phyloP scores from a whole-genome alignment of 2,888 invertebrate species.

The Tyria jacobaeae region DNA sequence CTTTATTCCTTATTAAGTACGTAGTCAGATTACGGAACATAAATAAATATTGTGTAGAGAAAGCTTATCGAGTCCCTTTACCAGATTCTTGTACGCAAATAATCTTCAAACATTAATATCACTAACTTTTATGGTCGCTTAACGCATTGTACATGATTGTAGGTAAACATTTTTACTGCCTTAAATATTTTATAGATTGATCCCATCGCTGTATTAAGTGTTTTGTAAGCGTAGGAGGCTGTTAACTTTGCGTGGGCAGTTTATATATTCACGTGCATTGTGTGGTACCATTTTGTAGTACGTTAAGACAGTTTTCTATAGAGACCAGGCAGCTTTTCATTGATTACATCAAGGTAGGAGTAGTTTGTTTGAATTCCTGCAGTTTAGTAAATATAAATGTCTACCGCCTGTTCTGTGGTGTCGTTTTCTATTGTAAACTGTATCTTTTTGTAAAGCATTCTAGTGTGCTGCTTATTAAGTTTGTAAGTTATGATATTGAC shows the following conservation, averaged over 20 bases:
- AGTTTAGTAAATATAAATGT: slow-evolving; percentile 41
- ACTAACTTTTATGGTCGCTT: slow-evolving; percentile 59
- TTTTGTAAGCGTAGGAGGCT: slow-evolving; percentile 72
- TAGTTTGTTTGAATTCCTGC: slow-evolving; percentile 55
- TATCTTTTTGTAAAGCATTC: slow-evolving; percentile 32
- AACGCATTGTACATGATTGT: slow-evolving; percentile 57
- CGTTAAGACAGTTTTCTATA: slow-evolving; percentile 65
- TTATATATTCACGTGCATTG: slow-evolving; percentile 77
- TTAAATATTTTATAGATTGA: slow-evolving; percentile 75
- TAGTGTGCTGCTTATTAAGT: slow-evolving; percentile 13
- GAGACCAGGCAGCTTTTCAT: slow-evolving; percentile 72
- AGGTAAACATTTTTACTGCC: slow-evolving; percentile 68
- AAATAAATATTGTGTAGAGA: slow-evolving; percentile 30
- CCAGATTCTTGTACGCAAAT: slow-evolving; percentile 42
- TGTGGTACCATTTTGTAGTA: slow-evolving; percentile 65
- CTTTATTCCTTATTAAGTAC: slow-evolving; percentile 4
- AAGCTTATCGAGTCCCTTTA: slow-evolving; percentile 34
- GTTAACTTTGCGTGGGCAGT: slow-evolving; percentile 73
- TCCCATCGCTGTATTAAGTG: slow-evolving; percentile 70
- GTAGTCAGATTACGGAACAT: slow-evolving; percentile 32
- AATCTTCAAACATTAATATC: slow-evolving; percentile 54
- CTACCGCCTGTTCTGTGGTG: slow-evolving; percentile 25
- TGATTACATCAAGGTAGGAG: slow-evolving; percentile 66
- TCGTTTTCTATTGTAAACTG: slow-evolving; percentile 28
- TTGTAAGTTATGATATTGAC: slow-evolving; percentile 15